Percentiles rank a stretch among this genome's conserved stretches.
Evolutionary conservation across 2,888 invertebrate genomes (phyloP).

Genomic region (Diarsia mendica): DNA sequence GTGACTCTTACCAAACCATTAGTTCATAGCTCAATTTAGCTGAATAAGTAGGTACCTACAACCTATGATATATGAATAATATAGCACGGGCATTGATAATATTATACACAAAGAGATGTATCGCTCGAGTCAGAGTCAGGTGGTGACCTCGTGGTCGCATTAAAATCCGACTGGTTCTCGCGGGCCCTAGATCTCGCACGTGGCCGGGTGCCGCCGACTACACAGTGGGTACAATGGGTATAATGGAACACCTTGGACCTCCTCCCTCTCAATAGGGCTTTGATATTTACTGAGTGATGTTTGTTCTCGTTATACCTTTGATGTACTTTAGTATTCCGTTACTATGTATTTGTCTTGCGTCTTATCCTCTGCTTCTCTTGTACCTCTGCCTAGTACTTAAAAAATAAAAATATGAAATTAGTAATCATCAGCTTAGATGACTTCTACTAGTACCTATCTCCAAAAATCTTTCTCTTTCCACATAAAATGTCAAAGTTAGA

Average conservation of each 20-base stretch:
- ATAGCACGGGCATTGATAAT: constrained; percentile 41
- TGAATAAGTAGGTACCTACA: neutral
- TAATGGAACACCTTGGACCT: constrained; percentile 34
- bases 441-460: neutral
- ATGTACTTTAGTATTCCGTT: neutral
- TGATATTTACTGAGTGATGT: constrained; percentile 1
- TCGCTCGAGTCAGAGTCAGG: constrained; percentile 66
- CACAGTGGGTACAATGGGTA: constrained; percentile 21
- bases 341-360: neutral
- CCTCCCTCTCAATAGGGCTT: constrained; percentile 31
- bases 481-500: neutral
- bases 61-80: constrained; percentile 31
- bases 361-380: neutral
- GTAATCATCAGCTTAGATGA: neutral
- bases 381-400: neutral
- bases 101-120: constrained; percentile 55
- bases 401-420: neutral
- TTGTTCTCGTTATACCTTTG: neutral
- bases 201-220: constrained; percentile 49
- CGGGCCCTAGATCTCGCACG: constrained; percentile 73
- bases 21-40: constrained; percentile 22
- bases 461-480: neutral
- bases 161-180: constrained; percentile 66
- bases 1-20: constrained; percentile 3
- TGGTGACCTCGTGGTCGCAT: constrained; percentile 78